These are phyloP conservation scores for Zapus hudsonius DNA, from an alignment of 2,113 vertebrate genomes.

Conservation along the genomic window DNA sequence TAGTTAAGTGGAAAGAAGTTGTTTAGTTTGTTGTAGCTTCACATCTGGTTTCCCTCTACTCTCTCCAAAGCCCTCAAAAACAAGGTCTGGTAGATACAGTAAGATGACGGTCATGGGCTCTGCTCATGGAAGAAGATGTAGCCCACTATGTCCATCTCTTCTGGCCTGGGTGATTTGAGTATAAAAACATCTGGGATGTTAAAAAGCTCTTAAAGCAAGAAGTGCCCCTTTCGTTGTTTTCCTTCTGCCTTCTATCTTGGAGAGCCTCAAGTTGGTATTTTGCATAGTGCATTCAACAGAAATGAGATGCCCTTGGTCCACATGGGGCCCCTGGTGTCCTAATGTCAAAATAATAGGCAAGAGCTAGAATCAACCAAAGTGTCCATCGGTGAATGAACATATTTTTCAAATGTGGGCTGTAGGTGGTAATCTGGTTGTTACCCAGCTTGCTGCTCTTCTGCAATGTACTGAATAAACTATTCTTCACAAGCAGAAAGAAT, in stretches of 20 bases:
- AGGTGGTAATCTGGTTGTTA: too few species aligned
- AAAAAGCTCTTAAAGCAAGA: not conserved
- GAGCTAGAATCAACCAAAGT: not conserved
- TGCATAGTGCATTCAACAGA: not conserved
- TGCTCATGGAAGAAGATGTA: too few species aligned
- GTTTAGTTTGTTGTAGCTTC: not conserved
- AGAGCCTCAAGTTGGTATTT: not conserved
- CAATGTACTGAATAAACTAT: too few species aligned
- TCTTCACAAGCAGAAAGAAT: too few species aligned
- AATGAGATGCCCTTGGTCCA: not conserved
- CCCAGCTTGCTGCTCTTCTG: too few species aligned
- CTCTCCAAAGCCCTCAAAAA: not conserved
- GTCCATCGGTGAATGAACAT: not conserved
- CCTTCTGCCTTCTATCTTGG: too few species aligned
- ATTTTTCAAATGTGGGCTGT: too few species aligned
- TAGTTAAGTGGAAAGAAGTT: not conserved
- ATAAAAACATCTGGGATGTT: not conserved
- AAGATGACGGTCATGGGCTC: too few species aligned
- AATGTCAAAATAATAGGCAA: not conserved
- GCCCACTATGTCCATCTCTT: not conserved
- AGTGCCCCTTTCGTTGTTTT: too few species aligned
- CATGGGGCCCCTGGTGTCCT: not conserved
- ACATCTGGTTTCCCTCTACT: fast-evolving
- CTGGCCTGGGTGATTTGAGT: too few species aligned
- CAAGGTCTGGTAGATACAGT: not conserved